Percentiles rank a stretch among this genome's conserved stretches.
Conservation (phyloP, 2,888 invertebrate species). For the Periphyllus acericola region DNA sequence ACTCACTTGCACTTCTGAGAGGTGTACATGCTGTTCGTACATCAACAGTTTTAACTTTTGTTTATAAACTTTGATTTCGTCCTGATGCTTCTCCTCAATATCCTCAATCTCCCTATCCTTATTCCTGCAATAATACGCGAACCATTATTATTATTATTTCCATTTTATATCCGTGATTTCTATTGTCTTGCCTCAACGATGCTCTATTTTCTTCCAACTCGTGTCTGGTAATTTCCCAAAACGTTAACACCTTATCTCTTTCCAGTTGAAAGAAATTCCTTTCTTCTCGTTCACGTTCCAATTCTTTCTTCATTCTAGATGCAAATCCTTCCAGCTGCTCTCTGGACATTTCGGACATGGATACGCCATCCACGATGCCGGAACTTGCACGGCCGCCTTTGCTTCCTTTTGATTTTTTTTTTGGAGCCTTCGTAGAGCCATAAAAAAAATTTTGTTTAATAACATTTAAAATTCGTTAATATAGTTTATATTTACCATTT, state of each 20-base stretch:
- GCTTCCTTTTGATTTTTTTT: conserved; percentile 65
- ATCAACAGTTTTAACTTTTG: conserved; percentile 93
- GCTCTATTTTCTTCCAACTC: conserved; percentile 88
- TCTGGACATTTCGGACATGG: conserved; percentile 90
- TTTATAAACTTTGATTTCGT: conserved; percentile 86
- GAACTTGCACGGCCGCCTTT: conserved; percentile 65
- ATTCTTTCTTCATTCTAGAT: conserved; percentile 84
- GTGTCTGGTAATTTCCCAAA: conserved; percentile 94
- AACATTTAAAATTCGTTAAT: neutral
- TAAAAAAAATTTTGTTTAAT: neutral
- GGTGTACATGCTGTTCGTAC: conserved; percentile 88
- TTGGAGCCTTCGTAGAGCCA: conserved; percentile 63
- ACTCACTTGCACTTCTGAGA: conserved; percentile 78
- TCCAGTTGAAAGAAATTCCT: conserved; percentile 95
- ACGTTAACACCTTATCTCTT: conserved; percentile 91
- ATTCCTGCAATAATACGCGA: conserved; percentile 69
- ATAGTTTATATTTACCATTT: conserved; percentile 23
- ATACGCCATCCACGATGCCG: conserved; percentile 80
- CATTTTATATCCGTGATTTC: neutral
- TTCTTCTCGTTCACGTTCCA: conserved; percentile 94
- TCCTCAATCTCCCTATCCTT: conserved; percentile 90
- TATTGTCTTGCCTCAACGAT: conserved; percentile 70
- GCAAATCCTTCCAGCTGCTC: conserved; percentile 89
- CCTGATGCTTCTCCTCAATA: conserved; percentile 85
- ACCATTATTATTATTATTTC: neutral